phyloP scores from a whole-genome alignment of 2,888 invertebrate genomes.

The Masnerella sp. region DNA sequence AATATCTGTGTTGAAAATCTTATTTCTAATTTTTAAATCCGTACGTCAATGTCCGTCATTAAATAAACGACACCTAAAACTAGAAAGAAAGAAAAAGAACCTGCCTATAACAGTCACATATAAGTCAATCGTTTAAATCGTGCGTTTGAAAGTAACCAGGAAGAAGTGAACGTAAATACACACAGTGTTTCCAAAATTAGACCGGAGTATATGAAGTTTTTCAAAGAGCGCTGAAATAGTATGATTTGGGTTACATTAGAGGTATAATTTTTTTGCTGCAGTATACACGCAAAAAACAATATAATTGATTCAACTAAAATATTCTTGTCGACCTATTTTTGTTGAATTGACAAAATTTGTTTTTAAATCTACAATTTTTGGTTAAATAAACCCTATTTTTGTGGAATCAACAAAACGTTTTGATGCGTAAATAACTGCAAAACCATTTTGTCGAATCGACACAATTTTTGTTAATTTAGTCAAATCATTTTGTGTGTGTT shows the following conservation, averaged over 20 bases:
- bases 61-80: neutral
- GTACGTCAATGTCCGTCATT: neutral
- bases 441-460: no score
- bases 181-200: constrained; percentile 31
- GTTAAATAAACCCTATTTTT: no score
- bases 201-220: constrained; percentile 12
- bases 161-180: constrained; percentile 28
- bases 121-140: constrained; percentile 21
- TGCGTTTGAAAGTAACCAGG: constrained; percentile 33
- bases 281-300: no score
- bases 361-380: no score
- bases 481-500: no score
- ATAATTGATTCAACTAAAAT: neutral
- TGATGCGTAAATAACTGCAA: no score
- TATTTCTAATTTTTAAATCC: neutral
- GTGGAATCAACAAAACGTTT: no score
- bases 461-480: no score
- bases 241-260: neutral
- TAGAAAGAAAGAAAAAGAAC: neutral
- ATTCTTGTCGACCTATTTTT: no score
- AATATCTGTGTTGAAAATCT: no score
- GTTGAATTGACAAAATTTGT: no score
- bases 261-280: no score
- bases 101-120: neutral
- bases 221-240: constrained; percentile 10